These are phyloP conservation scores for Adelognathus sp. DNA, from an alignment of 2,888 invertebrate genomes.

Conservation along the genomic window DNA sequence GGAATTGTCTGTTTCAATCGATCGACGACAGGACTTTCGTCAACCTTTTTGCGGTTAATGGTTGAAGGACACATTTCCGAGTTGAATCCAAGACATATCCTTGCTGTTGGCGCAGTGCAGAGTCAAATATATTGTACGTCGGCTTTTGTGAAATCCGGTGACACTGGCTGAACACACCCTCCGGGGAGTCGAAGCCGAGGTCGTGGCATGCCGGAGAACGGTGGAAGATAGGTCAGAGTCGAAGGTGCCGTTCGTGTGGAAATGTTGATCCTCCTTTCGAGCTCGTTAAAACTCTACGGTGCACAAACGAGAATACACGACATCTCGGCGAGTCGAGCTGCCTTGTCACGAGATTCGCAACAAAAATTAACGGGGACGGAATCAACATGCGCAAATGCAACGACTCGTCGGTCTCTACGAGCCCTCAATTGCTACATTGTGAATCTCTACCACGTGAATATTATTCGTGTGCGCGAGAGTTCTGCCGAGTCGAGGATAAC, in stretches of 20 bases:
- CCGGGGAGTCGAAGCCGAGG: background rate
- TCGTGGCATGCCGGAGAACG: background rate
- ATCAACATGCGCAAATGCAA: background rate
- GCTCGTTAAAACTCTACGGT: constrained; percentile 9
- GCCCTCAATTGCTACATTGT: background rate
- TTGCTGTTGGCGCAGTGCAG: background rate
- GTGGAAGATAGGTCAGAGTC: background rate
- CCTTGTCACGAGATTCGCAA: background rate
- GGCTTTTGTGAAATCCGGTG: background rate
- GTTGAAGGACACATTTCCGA: background rate
- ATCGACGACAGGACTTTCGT: background rate
- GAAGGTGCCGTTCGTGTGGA: background rate
- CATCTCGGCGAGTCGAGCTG: background rate
- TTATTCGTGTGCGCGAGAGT: background rate
- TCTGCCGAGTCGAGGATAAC: background rate
- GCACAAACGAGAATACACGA: background rate
- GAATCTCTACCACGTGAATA: background rate
- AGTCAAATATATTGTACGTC: constrained; percentile 1
- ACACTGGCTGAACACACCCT: background rate
- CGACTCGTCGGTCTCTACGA: background rate
- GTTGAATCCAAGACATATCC: background rate
- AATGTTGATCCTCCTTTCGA: constrained; percentile 1
- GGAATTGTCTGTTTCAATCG: background rate
- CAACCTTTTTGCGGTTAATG: too few species aligned
- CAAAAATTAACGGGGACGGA: background rate